Percentiles rank a stretch among this genome's conserved stretches.
Evolutionary conservation across 2,113 vertebrate species (phyloP).

Genomic region (Corvus cornix): DNA sequence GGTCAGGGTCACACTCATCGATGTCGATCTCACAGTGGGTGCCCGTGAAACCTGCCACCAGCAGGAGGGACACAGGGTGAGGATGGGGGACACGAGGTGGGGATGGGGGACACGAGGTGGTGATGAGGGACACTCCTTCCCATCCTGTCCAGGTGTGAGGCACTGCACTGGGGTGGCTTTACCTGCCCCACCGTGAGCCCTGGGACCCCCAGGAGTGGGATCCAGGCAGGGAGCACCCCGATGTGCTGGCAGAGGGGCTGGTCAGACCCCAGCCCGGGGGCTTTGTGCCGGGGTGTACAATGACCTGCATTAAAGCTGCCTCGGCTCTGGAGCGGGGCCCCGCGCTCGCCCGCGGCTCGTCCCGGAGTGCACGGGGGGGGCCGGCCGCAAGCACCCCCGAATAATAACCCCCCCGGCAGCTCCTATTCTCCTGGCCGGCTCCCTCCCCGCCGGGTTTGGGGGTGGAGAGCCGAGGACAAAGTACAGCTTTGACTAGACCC

Average conservation of each 20-base stretch:
- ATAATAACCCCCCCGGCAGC: not conserved
- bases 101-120: not conserved
- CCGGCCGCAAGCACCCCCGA: not conserved
- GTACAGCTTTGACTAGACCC: constrained; percentile 64
- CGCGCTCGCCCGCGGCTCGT: not conserved
- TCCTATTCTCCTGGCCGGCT: constrained; percentile 50
- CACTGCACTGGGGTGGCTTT: fast-evolving
- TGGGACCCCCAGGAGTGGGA: fast-evolving
- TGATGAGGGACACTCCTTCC: not conserved
- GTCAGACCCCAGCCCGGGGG: not conserved
- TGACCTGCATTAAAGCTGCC: not conserved
- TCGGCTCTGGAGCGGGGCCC: not conserved
- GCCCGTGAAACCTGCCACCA: constrained; percentile 82
- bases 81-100: not conserved
- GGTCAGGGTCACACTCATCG: constrained; percentile 86
- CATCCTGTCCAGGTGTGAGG: fast-evolving
- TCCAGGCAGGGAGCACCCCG: not conserved
- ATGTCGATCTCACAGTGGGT: constrained; percentile 87
- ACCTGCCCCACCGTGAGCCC: fast-evolving
- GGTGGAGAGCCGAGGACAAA: constrained; percentile 60
- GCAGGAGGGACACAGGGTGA: fast-evolving
- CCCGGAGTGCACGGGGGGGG: not conserved
- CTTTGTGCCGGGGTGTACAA: constrained; percentile 30
- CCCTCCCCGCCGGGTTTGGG: constrained; percentile 37
- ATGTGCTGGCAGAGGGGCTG: fast-evolving